Evolutionary conservation across 2,113 vertebrate species (phyloP).

Genomic region (Aramus guarauna): DNA sequence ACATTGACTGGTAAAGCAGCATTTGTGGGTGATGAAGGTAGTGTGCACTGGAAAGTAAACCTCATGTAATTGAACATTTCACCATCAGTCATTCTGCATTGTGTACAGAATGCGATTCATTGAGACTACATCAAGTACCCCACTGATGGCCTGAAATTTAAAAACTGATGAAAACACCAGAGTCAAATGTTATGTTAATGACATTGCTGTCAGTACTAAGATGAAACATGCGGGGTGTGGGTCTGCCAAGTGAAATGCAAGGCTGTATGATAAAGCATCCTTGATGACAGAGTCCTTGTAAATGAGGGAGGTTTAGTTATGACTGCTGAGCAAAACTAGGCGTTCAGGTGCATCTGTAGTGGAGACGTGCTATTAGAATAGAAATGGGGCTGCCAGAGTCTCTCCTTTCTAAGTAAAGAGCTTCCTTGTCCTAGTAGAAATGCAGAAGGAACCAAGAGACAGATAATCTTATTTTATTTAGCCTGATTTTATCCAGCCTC

Average conservation of each 20-base stretch:
- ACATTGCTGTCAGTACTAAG: neutral
- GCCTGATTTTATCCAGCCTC: neutral
- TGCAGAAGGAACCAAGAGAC: neutral
- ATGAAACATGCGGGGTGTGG: neutral
- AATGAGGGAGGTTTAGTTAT: neutral
- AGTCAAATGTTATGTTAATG: neutral
- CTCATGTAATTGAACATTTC: neutral
- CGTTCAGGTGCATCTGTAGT: neutral
- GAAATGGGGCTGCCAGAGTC: neutral
- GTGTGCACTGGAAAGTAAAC: neutral
- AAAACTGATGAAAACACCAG: neutral
- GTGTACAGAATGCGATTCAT: neutral
- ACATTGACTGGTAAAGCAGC: neutral
- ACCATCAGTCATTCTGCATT: neutral
- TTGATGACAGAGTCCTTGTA: neutral
- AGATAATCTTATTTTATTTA: neutral
- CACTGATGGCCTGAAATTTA: neutral
- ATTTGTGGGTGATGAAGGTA: neutral
- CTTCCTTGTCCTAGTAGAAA: neutral
- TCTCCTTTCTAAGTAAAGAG: neutral
- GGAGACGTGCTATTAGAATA: neutral
- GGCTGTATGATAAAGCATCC: neutral
- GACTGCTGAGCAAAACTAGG: neutral
- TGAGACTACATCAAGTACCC: neutral
- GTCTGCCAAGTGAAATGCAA: neutral